A percentile compares a stretch with the other conserved stretches of the same genome.
Conservation (phyloP, 2,797 vertebrate genomes). For the Sebastes itinus region DNA sequence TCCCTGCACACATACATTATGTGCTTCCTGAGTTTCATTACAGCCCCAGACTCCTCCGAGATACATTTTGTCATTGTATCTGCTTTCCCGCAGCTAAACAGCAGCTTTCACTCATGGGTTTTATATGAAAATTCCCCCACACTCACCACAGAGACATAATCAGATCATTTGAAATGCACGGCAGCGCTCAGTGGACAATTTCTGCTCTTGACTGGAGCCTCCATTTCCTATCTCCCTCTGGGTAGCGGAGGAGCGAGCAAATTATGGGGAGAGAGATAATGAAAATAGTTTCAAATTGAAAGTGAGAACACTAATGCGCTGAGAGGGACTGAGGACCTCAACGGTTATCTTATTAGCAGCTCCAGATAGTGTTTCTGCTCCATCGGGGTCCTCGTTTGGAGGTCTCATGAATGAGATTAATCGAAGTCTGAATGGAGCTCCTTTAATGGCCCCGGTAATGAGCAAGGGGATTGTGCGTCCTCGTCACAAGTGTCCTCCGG, state of each 20-base stretch:
- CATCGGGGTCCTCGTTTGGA: constrained; percentile 75
- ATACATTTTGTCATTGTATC: constrained; percentile 51
- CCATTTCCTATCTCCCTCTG: constrained; percentile 79
- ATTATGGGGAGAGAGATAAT: constrained; percentile 83
- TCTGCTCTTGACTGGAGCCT: constrained; percentile 80
- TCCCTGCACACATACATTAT: constrained; percentile 2
- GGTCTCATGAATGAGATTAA: constrained; percentile 82
- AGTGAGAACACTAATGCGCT: constrained; percentile 83
- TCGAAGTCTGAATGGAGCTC: constrained; percentile 77
- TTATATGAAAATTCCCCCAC: constrained; percentile 65
- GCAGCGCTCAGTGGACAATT: constrained; percentile 70
- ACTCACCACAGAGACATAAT: constrained; percentile 70
- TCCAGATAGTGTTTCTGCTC: constrained; percentile 79
- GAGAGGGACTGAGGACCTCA: constrained; percentile 81
- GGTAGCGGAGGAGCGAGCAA: constrained; percentile 78
- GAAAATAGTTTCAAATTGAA: constrained; percentile 87
- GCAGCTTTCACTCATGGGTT: constrained; percentile 58
- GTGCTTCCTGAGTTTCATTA: constrained; percentile 53
- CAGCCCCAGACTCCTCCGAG: constrained; percentile 50
- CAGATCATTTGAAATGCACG: constrained; percentile 79
- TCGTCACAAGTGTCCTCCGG: constrained; percentile 66
- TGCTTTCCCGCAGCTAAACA: constrained; percentile 65
- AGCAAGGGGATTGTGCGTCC: constrained; percentile 68
- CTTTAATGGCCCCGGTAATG: constrained; percentile 80
- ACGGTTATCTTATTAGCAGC: constrained; percentile 86